phyloP scores from a whole-genome alignment of 1,140 invertebrate genomes.

The Bombus difficillimus region DNA sequence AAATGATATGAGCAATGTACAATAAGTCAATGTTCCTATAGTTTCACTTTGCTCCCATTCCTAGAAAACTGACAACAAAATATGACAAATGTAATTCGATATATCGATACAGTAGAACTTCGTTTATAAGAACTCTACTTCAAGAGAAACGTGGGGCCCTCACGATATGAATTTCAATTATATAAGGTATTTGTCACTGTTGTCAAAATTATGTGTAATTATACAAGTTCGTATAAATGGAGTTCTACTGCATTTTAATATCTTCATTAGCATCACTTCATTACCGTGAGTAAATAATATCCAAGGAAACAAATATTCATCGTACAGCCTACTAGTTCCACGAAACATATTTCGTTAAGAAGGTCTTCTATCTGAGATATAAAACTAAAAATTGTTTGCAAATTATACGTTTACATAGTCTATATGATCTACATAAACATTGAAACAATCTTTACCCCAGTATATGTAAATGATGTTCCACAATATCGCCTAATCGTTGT shows the following conservation, averaged over 20 bases:
- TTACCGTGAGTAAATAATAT: conserved; percentile 75
- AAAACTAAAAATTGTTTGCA: conserved; percentile 62
- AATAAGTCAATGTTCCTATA: conserved; percentile 62
- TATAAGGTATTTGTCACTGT: no score
- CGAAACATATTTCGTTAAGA: conserved; percentile 73
- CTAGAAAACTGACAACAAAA: conserved; percentile 59
- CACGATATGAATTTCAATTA: no score
- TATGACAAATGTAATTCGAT: neutral
- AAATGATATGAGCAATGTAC: conserved; percentile 64
- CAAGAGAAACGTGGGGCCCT: no score
- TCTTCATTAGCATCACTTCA: no score
- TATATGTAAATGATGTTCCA: conserved; percentile 68
- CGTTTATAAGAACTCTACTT: no score
- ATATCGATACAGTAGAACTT: no score
- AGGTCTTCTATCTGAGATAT: conserved; percentile 66
- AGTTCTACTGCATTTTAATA: no score
- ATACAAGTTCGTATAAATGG: no score
- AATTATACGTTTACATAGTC: neutral
- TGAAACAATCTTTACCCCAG: conserved; percentile 49
- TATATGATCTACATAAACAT: neutral
- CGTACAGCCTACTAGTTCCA: conserved; percentile 75
- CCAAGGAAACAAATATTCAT: conserved; percentile 75
- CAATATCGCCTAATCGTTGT: conserved; percentile 51
- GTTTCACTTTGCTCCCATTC: conserved; percentile 69
- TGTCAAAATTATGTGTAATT: no score